These are phyloP conservation scores for Cosmia pyralina DNA, from an alignment of 2,888 invertebrate species.

Conservation along the genomic window DNA sequence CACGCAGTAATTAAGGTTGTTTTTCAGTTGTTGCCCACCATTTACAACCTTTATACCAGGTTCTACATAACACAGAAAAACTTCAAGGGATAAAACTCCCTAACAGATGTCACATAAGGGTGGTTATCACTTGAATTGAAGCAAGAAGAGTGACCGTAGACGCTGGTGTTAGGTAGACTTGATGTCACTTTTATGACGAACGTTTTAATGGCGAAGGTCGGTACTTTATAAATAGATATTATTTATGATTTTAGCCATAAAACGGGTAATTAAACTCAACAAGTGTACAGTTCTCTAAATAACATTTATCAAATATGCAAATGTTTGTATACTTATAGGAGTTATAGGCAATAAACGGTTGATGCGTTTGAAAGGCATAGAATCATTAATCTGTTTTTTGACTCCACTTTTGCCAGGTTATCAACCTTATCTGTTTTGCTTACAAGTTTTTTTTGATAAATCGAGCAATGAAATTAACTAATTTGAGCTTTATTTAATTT, in stretches of 20 bases:
- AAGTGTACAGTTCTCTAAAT: constrained; percentile 2
- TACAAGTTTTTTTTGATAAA: constrained; percentile 27
- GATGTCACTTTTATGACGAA: constrained; percentile 42
- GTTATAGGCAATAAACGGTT: neutral
- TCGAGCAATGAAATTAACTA: constrained; percentile 22
- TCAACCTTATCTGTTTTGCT: constrained; percentile 42
- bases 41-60: constrained; percentile 28
- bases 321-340: constrained; percentile 16
- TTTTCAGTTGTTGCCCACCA: constrained; percentile 59
- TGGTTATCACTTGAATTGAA: neutral
- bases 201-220: constrained; percentile 55
- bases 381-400: constrained; percentile 29
- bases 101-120: rapidly evolving
- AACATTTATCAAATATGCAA: constrained; percentile 17
- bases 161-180: neutral
- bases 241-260: neutral
- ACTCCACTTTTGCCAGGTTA: constrained; percentile 30
- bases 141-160: neutral
- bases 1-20: constrained; percentile 67
- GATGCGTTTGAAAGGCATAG: constrained; percentile 22
- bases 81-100: constrained; percentile 13
- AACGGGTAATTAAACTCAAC: constrained; percentile 1
- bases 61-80: neutral
- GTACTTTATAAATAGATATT: constrained; percentile 44
- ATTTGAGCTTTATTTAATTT: neutral